Evolutionary conservation across 2,797 vertebrate genomes (phyloP).

Genomic region (Gadopsis marmoratus): DNA sequence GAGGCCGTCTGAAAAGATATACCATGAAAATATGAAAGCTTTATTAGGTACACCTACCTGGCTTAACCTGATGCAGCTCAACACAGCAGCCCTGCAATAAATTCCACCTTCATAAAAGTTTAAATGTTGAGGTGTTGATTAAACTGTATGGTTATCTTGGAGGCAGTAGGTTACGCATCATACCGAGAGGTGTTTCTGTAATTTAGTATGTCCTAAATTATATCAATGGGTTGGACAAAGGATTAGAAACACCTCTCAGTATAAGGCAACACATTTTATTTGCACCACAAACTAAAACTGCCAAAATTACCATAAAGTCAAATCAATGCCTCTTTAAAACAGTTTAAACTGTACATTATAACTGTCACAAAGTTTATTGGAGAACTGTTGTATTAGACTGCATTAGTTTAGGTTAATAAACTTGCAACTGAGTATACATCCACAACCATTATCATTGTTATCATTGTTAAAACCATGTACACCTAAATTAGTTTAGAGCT

Average conservation of each 20-base stretch:
- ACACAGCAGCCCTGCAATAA: not conserved
- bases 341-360: not conserved
- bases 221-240: not conserved
- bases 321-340: conserved; percentile 2
- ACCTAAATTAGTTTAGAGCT: not conserved
- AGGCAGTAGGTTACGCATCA: not conserved
- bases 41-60: not conserved
- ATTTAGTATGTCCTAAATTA: not conserved
- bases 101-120: conserved; percentile 23
- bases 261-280: not conserved
- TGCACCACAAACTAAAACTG: conserved; percentile 1
- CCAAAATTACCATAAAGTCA: conserved; percentile 1
- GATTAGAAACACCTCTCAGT: not conserved
- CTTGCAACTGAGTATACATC: conserved; percentile 5
- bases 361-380: not conserved
- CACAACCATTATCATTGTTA: not conserved
- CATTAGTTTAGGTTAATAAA: conserved; percentile 3
- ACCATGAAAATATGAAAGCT: not conserved
- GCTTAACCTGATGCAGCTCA: not conserved
- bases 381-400: not conserved
- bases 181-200: not conserved
- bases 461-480: not conserved
- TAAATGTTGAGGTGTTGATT: not conserved
- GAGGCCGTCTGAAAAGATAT: conserved; percentile 83
- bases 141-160: not conserved